A percentile compares a stretch with the other conserved stretches of the same genome.
Evolutionary conservation across 2,888 invertebrate genomes (phyloP).

Genomic region (Leptinotarsa juncta): DNA sequence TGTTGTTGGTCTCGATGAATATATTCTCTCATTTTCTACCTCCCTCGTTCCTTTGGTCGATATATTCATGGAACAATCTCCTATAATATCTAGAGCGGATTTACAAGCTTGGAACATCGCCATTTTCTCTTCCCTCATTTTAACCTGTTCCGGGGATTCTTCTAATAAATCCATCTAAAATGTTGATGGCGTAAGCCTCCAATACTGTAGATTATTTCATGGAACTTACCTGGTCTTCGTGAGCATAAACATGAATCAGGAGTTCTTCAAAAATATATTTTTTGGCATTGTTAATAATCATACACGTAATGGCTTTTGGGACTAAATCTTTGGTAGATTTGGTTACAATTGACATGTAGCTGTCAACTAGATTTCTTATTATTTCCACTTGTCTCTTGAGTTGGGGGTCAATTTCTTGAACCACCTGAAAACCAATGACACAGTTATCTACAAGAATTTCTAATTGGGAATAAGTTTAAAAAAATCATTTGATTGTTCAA

Average conservation of each 20-base stretch:
- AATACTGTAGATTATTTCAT: not conserved
- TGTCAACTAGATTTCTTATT: conserved; percentile 98
- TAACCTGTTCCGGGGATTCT: conserved; percentile 96
- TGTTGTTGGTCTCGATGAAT: conserved; percentile 19
- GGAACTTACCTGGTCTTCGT: conserved; percentile 88
- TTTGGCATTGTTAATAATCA: conserved; percentile 96
- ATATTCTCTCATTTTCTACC: conserved; percentile 29
- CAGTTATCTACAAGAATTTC: not conserved
- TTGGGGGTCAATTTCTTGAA: conserved; percentile 76
- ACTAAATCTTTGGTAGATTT: conserved; percentile 98
- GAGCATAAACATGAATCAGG: conserved; percentile 94
- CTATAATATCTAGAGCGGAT: conserved; percentile 96
- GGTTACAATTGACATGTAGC: conserved; percentile 99
- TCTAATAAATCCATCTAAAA: conserved; percentile 94
- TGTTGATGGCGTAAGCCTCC: not conserved
- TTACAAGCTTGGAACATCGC: conserved; percentile 99
- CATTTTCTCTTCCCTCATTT: conserved; percentile 96
- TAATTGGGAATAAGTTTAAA: too few relatives aligned
- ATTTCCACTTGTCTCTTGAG: conserved; percentile 99
- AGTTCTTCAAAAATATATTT: conserved; percentile 98
- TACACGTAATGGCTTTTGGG: conserved; percentile 98
- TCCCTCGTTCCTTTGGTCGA: not conserved
- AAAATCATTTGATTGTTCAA: too few relatives aligned
- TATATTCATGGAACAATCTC: conserved; percentile 88
- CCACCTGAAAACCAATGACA: conserved; percentile 28